A percentile compares a stretch with the other conserved stretches of the same genome.
These are phyloP conservation scores for Oxyruncus cristatus DNA, from an alignment of 2,113 vertebrate genomes.

Conservation along the genomic window DNA sequence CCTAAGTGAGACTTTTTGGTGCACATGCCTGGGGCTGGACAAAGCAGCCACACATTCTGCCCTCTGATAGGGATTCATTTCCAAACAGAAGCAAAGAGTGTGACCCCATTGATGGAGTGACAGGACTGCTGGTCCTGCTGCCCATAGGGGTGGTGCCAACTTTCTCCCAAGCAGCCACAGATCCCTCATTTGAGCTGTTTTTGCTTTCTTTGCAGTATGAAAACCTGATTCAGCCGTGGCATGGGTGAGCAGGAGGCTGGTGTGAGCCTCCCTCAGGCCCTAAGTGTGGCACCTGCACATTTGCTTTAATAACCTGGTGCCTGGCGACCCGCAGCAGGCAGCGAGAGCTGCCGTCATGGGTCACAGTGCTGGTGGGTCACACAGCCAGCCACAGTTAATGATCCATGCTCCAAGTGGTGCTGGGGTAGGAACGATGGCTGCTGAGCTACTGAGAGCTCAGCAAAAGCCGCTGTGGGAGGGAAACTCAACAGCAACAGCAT, in stretches of 20 bases:
- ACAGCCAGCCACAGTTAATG: not conserved
- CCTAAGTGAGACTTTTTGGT: not conserved
- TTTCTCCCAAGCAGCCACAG: not conserved
- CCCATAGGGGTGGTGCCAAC: not conserved
- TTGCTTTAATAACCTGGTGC: not conserved
- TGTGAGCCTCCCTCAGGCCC: not conserved
- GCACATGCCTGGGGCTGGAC: not conserved
- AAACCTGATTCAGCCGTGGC: accelerated
- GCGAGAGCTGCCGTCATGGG: not conserved
- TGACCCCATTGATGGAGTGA: not conserved
- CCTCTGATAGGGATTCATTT: not conserved
- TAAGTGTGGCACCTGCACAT: conserved; percentile 10
- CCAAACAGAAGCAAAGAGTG: not conserved
- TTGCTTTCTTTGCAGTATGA: not conserved
- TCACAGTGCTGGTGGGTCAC: not conserved
- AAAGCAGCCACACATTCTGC: not conserved
- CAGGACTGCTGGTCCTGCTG: not conserved
- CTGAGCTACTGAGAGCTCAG: not conserved
- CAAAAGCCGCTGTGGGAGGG: not conserved
- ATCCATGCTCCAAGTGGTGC: not conserved
- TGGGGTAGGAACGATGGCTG: not conserved
- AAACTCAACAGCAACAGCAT: not conserved
- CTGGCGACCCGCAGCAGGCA: not conserved
- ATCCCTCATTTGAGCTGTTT: not conserved
- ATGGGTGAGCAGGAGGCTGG: accelerated